phyloP scores from a whole-genome alignment of 2,888 invertebrate species.

The Rotaria macrura region DNA sequence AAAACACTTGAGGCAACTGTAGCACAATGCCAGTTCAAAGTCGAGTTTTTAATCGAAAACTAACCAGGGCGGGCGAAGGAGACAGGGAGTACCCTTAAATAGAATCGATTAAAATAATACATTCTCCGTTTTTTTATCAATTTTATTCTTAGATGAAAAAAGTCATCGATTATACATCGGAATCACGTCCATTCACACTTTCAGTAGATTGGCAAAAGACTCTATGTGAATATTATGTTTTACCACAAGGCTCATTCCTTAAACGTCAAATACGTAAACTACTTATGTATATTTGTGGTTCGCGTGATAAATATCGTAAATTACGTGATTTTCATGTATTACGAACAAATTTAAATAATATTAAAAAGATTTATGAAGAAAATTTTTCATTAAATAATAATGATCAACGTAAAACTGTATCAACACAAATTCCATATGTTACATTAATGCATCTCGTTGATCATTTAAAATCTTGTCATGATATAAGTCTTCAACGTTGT shows the following conservation, averaged over 20 bases:
- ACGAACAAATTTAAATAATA: slow-evolving; percentile 64
- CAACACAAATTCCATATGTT: slow-evolving; percentile 25
- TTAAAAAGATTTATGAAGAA: slow-evolving; percentile 41
- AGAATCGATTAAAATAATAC: not conserved
- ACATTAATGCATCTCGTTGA: slow-evolving; percentile 58
- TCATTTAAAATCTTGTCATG: slow-evolving; percentile 81
- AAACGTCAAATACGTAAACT: slow-evolving; percentile 50
- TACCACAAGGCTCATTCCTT: slow-evolving; percentile 22
- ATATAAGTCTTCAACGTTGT: slow-evolving; percentile 77
- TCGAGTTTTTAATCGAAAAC: too few relatives aligned
- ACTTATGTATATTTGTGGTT: slow-evolving; percentile 78
- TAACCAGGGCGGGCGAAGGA: too few relatives aligned
- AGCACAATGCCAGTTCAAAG: too few relatives aligned
- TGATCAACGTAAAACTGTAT: not conserved
- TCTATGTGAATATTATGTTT: slow-evolving; percentile 29
- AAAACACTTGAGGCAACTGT: too few relatives aligned
- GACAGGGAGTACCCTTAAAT: too few relatives aligned
- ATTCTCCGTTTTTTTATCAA: too few relatives aligned
- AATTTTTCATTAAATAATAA: slow-evolving; percentile 14
- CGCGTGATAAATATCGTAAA: slow-evolving; percentile 85
- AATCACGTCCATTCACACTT: not conserved
- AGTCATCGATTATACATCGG: slow-evolving; percentile 39
- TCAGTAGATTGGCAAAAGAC: slow-evolving; percentile 19
- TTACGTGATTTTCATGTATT: slow-evolving; percentile 82
- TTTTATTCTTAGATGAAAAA: slow-evolving; percentile 43